These are phyloP conservation scores for Cryptoleucopteryx plumbea DNA, from an alignment of 2,113 vertebrate species.

Conservation along the genomic window DNA sequence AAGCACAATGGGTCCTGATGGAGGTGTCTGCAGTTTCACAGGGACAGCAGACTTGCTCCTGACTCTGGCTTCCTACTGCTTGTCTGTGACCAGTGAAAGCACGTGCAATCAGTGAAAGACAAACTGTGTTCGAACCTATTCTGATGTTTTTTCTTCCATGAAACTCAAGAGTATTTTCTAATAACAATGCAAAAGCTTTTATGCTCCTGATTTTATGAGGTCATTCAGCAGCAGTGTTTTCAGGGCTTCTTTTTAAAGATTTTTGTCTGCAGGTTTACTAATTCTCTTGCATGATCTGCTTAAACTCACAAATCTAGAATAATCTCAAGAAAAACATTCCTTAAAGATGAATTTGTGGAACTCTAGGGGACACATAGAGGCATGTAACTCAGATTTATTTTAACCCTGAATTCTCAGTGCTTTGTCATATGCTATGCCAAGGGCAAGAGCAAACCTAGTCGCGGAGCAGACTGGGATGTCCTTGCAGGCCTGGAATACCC, in stretches of 20 bases:
- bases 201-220: neutral
- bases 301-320: neutral
- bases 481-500: neutral
- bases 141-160: neutral
- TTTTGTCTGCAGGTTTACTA: neutral
- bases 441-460: neutral
- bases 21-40: neutral
- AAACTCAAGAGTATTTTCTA: neutral
- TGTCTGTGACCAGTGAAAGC: neutral
- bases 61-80: neutral
- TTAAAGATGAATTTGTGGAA: neutral
- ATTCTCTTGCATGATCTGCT: neutral
- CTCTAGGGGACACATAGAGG: neutral
- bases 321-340: neutral
- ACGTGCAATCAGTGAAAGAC: neutral
- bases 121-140: neutral
- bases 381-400: neutral
- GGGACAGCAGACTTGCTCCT: neutral
- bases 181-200: neutral
- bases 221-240: neutral
- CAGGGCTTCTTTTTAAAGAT: neutral
- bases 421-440: neutral
- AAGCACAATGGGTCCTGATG: neutral
- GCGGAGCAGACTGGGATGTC: neutral
- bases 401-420: neutral